Conservation (phyloP, 2,888 invertebrate genomes). For the Ligdia adustata region DNA sequence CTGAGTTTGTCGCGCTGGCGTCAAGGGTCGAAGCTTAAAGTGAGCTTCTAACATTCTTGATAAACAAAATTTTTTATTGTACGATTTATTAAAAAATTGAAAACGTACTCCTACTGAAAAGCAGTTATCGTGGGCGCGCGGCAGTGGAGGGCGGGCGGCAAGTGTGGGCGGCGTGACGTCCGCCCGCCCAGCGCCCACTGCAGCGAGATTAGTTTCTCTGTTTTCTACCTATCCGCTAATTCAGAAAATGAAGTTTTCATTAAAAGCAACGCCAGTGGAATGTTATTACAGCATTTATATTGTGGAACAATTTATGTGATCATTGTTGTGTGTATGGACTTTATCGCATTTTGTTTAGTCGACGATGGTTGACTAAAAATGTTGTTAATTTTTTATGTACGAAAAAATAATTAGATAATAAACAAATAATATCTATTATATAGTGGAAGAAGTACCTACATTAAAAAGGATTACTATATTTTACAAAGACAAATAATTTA, state of each 20-base stretch:
- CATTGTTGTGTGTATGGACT: not conserved
- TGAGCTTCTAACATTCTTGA: not conserved
- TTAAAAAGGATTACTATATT: not conserved
- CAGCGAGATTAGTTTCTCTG: constrained; percentile 35
- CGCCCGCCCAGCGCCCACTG: constrained; percentile 39
- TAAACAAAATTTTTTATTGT: not conserved
- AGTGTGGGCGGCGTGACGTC: constrained; percentile 43
- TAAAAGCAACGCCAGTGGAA: constrained; percentile 18
- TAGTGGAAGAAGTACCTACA: not conserved
- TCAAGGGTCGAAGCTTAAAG: not conserved
- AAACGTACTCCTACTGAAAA: constrained; percentile 7
- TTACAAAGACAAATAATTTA: not conserved
- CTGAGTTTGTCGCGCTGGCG: not conserved
- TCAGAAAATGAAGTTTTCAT: constrained; percentile 27
- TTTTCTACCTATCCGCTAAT: constrained; percentile 28
- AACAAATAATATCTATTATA: not conserved
- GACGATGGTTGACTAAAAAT: too few relatives aligned
- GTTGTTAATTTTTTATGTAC: not conserved
- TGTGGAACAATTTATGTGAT: not conserved
- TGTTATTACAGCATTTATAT: not conserved
- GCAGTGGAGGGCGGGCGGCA: constrained; percentile 38
- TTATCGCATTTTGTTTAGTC: not conserved
- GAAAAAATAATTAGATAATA: not conserved
- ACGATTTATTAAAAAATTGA: not conserved
- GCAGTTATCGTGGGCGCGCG: constrained; percentile 33